A percentile compares a stretch with the other conserved stretches of the same genome.
These are phyloP conservation scores for Triplophysa bombifrons DNA, from an alignment of 2,797 vertebrate genomes.

Conservation along the genomic window DNA sequence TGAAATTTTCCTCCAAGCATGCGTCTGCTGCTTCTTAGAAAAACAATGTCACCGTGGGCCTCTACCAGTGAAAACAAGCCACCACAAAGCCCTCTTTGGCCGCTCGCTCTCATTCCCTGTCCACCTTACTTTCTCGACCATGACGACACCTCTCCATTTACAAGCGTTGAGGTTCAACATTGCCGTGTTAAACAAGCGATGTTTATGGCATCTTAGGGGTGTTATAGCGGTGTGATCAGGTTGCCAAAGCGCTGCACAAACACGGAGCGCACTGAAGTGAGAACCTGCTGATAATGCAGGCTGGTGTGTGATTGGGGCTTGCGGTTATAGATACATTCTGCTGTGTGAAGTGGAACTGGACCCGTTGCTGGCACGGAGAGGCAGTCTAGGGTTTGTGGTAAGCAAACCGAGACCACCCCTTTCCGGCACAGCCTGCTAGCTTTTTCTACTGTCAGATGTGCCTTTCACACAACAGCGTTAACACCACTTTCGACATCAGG, in stretches of 20 bases:
- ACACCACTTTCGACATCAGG: constrained; percentile 5
- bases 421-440: constrained; percentile 10
- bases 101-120: not conserved
- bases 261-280: constrained; percentile 68
- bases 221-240: constrained; percentile 47
- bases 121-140: constrained; percentile 16
- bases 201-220: constrained; percentile 58
- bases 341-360: constrained; percentile 76
- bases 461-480: not conserved
- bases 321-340: constrained; percentile 82
- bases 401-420: constrained; percentile 45
- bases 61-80: constrained; percentile 34
- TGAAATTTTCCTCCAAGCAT: not conserved
- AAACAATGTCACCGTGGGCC: constrained; percentile 38
- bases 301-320: constrained; percentile 54
- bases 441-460: constrained; percentile 15
- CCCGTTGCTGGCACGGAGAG: constrained; percentile 68
- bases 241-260: constrained; percentile 69
- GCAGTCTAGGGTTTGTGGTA: constrained; percentile 62
- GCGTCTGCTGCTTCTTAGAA: constrained; percentile 43
- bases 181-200: constrained; percentile 41
- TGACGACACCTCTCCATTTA: constrained; percentile 51
- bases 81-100: constrained; percentile 43
- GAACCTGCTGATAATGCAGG: constrained; percentile 76
- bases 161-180: constrained; percentile 37